Evolutionary conservation across 2,797 vertebrate genomes (phyloP).

Genomic region (Trichosurus vulpecula): DNA sequence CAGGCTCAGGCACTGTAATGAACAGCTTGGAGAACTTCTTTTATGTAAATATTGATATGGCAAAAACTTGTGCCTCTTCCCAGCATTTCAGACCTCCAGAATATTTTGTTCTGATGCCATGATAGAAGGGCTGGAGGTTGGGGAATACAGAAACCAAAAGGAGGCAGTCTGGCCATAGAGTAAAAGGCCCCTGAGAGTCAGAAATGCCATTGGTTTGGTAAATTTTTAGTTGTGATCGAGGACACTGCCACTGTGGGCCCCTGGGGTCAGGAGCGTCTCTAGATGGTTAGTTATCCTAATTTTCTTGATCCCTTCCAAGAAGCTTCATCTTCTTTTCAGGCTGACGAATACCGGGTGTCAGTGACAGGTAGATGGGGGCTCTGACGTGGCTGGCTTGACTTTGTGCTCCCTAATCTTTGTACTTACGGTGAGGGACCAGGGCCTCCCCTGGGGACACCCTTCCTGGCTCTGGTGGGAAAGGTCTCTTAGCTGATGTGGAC

Average conservation of each 20-base stretch:
- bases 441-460: not conserved
- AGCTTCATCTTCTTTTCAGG: not conserved
- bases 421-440: not conserved
- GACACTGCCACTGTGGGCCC: no score
- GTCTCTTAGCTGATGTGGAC: no score
- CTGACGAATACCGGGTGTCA: accelerated
- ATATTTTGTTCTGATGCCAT: not conserved
- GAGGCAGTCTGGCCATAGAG: no score
- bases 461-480: not conserved
- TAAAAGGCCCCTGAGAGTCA: not conserved
- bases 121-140: no score
- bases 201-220: not conserved
- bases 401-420: not conserved
- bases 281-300: not conserved
- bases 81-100: no score
- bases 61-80: no score
- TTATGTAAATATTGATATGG: not conserved
- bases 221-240: not conserved
- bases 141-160: not conserved
- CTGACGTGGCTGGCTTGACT: not conserved
- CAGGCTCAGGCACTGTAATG: no score
- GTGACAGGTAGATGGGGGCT: not conserved
- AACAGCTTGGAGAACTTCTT: not conserved
- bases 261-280: not conserved
- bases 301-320: not conserved